Percentiles rank a stretch among this genome's conserved stretches.
phyloP scores from a whole-genome alignment of 2,888 invertebrate genomes.

The Morinoia aosen region DNA sequence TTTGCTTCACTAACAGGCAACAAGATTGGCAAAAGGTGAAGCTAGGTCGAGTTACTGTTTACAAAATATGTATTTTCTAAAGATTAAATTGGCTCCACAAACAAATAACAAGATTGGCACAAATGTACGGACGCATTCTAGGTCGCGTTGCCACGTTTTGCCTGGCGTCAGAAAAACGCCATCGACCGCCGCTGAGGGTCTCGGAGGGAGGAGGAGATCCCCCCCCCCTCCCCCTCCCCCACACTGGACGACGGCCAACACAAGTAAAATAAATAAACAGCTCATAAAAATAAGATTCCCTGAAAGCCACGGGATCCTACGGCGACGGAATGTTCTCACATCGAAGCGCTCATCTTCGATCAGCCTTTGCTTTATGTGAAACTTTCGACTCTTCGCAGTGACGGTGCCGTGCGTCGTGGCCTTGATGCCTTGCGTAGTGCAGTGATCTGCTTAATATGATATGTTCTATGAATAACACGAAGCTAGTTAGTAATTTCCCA shows the following conservation, averaged over 20 bases:
- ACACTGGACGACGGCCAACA: conserved; percentile 22
- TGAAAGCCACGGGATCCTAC: not conserved
- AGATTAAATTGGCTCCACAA: no score
- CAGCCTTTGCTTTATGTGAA: not conserved
- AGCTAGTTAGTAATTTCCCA: not conserved
- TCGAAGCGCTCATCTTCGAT: not conserved
- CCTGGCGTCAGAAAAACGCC: not conserved
- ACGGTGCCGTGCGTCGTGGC: not conserved
- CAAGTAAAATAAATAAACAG: conserved; percentile 19
- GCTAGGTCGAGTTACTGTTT: no score
- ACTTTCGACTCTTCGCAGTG: not conserved
- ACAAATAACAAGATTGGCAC: not conserved
- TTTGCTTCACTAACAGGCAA: no score
- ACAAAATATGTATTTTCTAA: no score
- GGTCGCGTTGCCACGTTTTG: not conserved
- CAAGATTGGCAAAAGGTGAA: no score
- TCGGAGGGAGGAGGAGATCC: not conserved
- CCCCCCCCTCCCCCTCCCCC: not conserved
- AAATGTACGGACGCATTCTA: not conserved
- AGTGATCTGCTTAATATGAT: not conserved
- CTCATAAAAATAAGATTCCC: conserved; percentile 15
- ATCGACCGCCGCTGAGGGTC: conserved; percentile 8
- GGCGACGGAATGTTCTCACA: not conserved
- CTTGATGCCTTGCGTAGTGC: not conserved
- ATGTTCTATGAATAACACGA: not conserved